A percentile compares a stretch with the other conserved stretches of the same genome.
Evolutionary conservation across 2,797 vertebrate genomes (phyloP).

Genomic region (Hippoglossus hippoglossus): DNA sequence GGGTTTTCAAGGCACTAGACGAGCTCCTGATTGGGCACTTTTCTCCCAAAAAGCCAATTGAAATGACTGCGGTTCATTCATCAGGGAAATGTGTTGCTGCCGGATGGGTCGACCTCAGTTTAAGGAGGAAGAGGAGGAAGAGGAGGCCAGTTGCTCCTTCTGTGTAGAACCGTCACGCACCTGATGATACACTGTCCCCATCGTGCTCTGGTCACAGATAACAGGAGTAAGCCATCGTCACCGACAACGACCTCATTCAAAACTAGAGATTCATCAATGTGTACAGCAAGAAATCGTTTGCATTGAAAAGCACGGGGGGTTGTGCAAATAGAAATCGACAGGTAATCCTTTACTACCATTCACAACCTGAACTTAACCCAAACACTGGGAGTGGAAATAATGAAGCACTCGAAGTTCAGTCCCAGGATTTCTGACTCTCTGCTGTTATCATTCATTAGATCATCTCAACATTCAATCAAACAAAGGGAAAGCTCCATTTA

Average conservation of each 20-base stretch:
- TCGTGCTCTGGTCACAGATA: constrained; percentile 41
- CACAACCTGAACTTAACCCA: neutral
- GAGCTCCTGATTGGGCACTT: constrained; percentile 33
- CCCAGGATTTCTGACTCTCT: neutral
- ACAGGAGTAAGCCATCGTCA: constrained; percentile 18
- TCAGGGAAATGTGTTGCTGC: constrained; percentile 56
- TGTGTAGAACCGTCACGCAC: constrained; percentile 37
- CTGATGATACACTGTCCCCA: constrained; percentile 47
- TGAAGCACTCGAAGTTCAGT: neutral
- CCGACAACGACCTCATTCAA: constrained; percentile 20
- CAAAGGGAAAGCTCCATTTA: too few relatives aligned
- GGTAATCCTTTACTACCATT: neutral
- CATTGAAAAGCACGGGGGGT: neutral
- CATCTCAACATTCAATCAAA: neutral
- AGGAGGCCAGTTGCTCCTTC: constrained; percentile 28
- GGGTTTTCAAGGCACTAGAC: constrained; percentile 43
- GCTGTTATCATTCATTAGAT: neutral
- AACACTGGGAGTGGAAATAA: neutral
- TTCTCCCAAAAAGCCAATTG: constrained; percentile 56
- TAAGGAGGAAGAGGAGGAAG: constrained; percentile 26
- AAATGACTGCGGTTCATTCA: constrained; percentile 70
- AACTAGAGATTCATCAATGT: constrained; percentile 25
- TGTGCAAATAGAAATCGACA: neutral
- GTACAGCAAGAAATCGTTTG: neutral
- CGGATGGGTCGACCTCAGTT: constrained; percentile 46